Percentiles rank a stretch among this genome's conserved stretches.
Evolutionary conservation across 1,140 invertebrate species (phyloP).

Genomic region (Venustaconcha ellipsiformis): DNA sequence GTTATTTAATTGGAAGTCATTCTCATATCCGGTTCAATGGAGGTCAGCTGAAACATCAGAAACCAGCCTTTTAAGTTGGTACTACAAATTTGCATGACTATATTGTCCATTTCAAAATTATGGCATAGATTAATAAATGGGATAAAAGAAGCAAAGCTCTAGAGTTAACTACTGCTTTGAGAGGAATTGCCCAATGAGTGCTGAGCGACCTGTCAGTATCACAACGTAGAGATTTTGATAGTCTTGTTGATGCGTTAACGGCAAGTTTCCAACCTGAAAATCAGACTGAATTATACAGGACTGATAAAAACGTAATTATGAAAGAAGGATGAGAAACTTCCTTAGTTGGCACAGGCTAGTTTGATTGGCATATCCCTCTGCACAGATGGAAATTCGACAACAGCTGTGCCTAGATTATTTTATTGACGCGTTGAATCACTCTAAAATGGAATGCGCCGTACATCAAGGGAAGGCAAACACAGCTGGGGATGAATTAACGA

Average conservation of each 20-base stretch:
- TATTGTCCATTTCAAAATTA: slow-evolving; percentile 2
- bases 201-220: not conserved
- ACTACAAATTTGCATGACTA: slow-evolving; percentile 1
- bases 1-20: no score
- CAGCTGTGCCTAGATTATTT: no score
- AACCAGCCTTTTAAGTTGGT: not conserved
- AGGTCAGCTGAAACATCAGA: no score
- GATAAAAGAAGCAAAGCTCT: not conserved
- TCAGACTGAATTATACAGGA: no score
- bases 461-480: not conserved
- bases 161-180: not conserved
- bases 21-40: no score
- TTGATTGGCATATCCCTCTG: no score
- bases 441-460: no score
- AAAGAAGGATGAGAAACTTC: no score
- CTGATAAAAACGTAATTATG: no score
- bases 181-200: not conserved
- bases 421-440: no score
- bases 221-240: slow-evolving; percentile 2
- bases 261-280: not conserved
- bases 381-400: no score
- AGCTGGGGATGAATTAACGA: slow-evolving; percentile 23
- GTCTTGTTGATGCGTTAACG: slow-evolving; percentile 12
- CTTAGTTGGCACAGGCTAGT: no score
- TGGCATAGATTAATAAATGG: slow-evolving; percentile 1